These are phyloP conservation scores for Podarcis siculus DNA, from an alignment of 2,797 vertebrate species.

Conservation along the genomic window DNA sequence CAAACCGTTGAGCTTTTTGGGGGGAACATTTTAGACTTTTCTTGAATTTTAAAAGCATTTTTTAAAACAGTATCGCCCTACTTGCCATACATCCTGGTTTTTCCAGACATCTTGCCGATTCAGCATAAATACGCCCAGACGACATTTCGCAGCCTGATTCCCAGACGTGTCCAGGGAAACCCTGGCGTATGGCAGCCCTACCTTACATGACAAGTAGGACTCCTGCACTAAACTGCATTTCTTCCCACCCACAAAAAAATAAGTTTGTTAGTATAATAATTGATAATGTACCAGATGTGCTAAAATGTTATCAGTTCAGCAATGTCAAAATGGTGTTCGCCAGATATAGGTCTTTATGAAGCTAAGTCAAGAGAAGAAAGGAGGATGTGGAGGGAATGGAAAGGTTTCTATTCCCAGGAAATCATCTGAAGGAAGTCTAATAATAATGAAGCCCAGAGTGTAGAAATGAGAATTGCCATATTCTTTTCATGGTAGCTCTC, in stretches of 20 bases:
- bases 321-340: not conserved
- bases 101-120: no score
- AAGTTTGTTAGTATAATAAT: not conserved
- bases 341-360: not conserved
- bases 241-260: not conserved
- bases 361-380: not conserved
- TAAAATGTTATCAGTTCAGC: not conserved
- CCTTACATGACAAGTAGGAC: not conserved
- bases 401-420: not conserved
- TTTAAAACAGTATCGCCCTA: no score
- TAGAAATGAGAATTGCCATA: not conserved
- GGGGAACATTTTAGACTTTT: no score
- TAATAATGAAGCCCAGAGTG: not conserved
- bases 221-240: not conserved
- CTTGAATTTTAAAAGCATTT: no score
- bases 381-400: not conserved
- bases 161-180: no score
- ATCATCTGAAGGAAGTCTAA: not conserved
- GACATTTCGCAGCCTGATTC: no score
- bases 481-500: not conserved
- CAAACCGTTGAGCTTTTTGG: no score
- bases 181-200: no score
- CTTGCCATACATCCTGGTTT: no score
- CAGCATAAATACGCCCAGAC: no score
- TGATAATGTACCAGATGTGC: not conserved